phyloP scores from a whole-genome alignment of 2,797 vertebrate genomes.

The Nyctibius grandis region DNA sequence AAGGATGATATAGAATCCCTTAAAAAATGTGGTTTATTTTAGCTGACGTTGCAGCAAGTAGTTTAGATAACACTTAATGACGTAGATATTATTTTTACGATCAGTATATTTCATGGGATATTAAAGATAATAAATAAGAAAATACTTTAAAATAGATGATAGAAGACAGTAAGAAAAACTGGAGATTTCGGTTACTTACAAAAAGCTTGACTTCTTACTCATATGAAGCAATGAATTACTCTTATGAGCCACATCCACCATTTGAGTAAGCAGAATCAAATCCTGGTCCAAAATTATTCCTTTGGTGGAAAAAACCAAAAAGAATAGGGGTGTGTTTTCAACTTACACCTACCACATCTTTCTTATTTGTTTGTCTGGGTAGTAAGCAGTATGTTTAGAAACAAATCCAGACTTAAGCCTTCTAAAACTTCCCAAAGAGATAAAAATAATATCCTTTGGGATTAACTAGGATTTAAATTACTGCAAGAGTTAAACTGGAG shows the following conservation, averaged over 20 bases:
- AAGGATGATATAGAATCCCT: neutral
- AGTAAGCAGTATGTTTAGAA: neutral
- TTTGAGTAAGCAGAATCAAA: neutral
- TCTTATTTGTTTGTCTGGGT: neutral
- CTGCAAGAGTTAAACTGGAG: neutral
- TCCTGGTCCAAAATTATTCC: neutral
- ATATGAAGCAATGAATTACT: neutral
- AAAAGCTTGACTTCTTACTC: neutral
- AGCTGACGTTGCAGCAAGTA: neutral
- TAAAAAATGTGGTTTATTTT: constrained; percentile 18
- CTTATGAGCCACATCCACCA: neutral
- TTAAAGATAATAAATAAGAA: constrained; percentile 41
- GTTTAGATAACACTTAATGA: constrained; percentile 31
- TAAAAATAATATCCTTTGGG: neutral
- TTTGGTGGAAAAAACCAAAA: neutral
- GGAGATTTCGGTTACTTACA: neutral
- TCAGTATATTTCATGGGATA: constrained; percentile 6
- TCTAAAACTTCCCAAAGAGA: neutral
- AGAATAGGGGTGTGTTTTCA: neutral
- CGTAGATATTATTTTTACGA: constrained; percentile 18
- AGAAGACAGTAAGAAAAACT: neutral
- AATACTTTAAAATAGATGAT: constrained; percentile 26
- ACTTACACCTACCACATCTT: neutral
- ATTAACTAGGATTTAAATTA: neutral
- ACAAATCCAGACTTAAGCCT: neutral